Conservation (phyloP, 2,113 vertebrate genomes). For the Charina bottae region DNA sequence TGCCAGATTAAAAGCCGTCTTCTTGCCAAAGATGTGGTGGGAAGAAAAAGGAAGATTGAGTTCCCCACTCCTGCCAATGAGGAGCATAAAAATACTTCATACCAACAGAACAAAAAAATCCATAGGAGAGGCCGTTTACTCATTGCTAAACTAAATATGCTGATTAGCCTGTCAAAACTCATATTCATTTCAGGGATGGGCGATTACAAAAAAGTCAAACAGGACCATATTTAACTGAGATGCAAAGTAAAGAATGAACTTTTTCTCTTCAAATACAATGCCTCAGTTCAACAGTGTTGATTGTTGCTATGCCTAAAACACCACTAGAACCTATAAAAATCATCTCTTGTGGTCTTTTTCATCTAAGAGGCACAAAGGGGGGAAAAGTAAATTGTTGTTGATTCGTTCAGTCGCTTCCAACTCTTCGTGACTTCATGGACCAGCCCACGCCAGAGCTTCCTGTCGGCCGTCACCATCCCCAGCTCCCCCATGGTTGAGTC, state of each 20-base stretch:
- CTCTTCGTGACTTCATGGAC: too few species aligned
- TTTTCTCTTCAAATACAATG: background rate
- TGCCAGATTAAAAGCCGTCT: background rate
- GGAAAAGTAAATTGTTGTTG: background rate
- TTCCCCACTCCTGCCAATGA: background rate
- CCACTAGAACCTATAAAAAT: constrained; percentile 8
- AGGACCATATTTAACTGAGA: constrained; percentile 21
- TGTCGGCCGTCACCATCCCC: too few species aligned
- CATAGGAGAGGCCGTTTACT: background rate
- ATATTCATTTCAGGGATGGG: constrained; percentile 32
- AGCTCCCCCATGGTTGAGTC: too few species aligned
- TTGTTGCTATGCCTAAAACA: background rate
- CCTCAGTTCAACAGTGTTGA: constrained; percentile 2
- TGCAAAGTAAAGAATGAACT: constrained; percentile 20
- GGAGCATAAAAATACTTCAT: background rate
- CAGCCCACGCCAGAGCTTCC: too few species aligned
- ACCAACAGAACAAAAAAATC: background rate
- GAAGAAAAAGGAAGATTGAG: background rate
- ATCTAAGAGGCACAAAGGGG: constrained; percentile 24
- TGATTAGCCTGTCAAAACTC: constrained; percentile 28
- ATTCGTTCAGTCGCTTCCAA: too few species aligned
- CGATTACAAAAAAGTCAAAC: constrained; percentile 26
- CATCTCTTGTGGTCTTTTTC: constrained; percentile 40
- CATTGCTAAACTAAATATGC: constrained; percentile 24
- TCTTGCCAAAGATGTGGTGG: background rate